These are phyloP conservation scores for Upupa epops DNA, from an alignment of 2,113 vertebrate species.

Conservation along the genomic window DNA sequence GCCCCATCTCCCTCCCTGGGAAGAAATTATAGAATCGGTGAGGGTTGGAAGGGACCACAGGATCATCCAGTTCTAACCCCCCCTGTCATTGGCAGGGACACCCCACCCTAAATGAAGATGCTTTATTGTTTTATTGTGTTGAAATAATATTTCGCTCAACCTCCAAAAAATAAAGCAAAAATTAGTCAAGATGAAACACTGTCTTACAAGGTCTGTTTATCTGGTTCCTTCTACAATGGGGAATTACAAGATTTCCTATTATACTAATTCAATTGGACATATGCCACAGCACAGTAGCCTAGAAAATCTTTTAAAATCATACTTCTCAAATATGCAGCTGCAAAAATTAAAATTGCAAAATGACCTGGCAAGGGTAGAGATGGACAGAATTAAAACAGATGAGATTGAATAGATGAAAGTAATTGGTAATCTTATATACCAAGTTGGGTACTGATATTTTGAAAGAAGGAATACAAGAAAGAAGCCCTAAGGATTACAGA, in stretches of 20 bases:
- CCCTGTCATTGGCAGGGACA: no score
- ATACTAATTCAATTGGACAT: conserved; percentile 44
- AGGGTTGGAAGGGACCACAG: no score
- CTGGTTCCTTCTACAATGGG: not conserved
- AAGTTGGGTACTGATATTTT: conserved; percentile 30
- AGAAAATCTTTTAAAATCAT: conserved; percentile 6
- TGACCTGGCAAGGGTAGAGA: conserved; percentile 13
- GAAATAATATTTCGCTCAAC: not conserved
- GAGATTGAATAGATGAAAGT: conserved; percentile 31
- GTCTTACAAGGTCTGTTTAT: conserved; percentile 5
- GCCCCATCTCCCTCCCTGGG: no score
- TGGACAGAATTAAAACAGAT: conserved; percentile 39
- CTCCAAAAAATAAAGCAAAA: not conserved
- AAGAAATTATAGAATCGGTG: no score
- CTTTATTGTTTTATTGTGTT: not conserved
- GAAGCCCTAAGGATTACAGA: conserved; percentile 9
- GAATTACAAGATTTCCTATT: conserved; percentile 30
- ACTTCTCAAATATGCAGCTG: conserved; percentile 13
- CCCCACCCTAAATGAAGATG: no score
- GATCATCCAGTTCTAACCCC: no score
- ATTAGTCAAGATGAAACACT: not conserved
- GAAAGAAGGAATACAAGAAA: not conserved
- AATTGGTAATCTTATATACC: not conserved
- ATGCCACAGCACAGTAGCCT: not conserved
- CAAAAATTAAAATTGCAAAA: conserved; percentile 50